phyloP scores from a whole-genome alignment of 2,888 invertebrate genomes.

The Microctonus hyperodae region DNA sequence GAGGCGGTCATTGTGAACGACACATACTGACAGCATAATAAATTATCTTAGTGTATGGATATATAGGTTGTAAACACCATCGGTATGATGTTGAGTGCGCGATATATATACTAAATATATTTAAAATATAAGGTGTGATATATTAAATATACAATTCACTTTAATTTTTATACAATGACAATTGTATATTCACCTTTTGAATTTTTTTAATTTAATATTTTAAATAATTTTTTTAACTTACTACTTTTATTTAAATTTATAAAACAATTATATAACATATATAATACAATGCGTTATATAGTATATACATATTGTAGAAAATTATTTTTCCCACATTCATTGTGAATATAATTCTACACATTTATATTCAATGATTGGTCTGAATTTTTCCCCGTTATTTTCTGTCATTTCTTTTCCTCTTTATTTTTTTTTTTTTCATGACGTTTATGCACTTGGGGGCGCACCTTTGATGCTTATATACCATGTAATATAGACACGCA shows the following conservation, averaged over 20 bases:
- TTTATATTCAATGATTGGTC: background rate
- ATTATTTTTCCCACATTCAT: constrained; percentile 12
- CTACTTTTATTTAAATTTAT: too few relatives aligned
- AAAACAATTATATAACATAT: too few relatives aligned
- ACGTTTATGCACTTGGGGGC: constrained; percentile 35
- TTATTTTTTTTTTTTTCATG: background rate
- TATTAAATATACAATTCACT: too few relatives aligned
- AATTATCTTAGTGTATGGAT: constrained; percentile 49
- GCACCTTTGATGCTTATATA: constrained; percentile 5
- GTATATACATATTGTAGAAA: background rate
- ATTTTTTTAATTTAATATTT: too few relatives aligned
- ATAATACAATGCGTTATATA: too few relatives aligned
- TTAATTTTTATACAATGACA: too few relatives aligned
- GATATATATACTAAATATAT: background rate
- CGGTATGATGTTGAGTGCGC: background rate
- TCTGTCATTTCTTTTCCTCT: background rate
- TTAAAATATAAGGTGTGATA: too few relatives aligned
- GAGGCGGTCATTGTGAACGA: constrained; percentile 60
- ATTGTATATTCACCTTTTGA: too few relatives aligned
- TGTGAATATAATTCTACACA: background rate
- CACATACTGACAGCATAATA: constrained; percentile 61
- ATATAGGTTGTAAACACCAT: constrained; percentile 29
- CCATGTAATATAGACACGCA: constrained; percentile 34
- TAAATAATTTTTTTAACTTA: too few relatives aligned
- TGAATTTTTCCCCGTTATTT: background rate